Base-by-base conservation (phyloP, 2,888 invertebrate genomes). In the Tachina fera region DNA sequence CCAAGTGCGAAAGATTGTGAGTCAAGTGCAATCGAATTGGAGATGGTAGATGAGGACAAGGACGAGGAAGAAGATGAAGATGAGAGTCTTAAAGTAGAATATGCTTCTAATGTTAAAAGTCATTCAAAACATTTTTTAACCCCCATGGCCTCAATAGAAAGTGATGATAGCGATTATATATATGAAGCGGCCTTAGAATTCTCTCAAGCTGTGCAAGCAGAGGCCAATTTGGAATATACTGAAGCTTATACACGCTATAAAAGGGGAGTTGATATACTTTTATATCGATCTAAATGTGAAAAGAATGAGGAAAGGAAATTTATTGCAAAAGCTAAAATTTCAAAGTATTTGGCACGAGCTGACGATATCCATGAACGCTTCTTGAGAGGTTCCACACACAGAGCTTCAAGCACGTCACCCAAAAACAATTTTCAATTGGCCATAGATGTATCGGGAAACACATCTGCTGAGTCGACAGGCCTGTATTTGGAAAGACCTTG, bases 121-220 rank as follows among this genome's bases (percentile, higher is more conserved):
- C 83, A 83, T 72, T n/a, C 83, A n/a, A 83, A 78, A 41, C 83
- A 83, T 13, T 89, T 92, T 3, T 87, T 92, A 0, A 92, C 92
- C 16, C 92, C 92, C 0, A 92, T 92, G 91, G 90, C 91, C 0
- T 92, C 92, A 0, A 90, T 92, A 53, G 92, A 92, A 72, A 91
- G 90, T 56, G 92, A 92, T 43, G 92, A 92, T 76, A 91, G 91
- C 84, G 93, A 93, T 84, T 93, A 93, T 85, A 93, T 93, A 14
- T 93, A 93, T 60, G 93, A 93, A 80, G 93, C 93, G 1, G 93
- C 93, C 0, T 87, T 92, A 39, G 91, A 92, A 78, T 93, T 93
- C 68, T 93, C 92, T 75, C 90, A 91, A 72, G 93, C 93, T 0
- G 92, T 93, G 3, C 92, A 92, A 82, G 91, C 92, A 0, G 93